These are phyloP conservation scores for Synergus japonicus DNA, from an alignment of 2,888 invertebrate genomes.

Conservation along the genomic window DNA sequence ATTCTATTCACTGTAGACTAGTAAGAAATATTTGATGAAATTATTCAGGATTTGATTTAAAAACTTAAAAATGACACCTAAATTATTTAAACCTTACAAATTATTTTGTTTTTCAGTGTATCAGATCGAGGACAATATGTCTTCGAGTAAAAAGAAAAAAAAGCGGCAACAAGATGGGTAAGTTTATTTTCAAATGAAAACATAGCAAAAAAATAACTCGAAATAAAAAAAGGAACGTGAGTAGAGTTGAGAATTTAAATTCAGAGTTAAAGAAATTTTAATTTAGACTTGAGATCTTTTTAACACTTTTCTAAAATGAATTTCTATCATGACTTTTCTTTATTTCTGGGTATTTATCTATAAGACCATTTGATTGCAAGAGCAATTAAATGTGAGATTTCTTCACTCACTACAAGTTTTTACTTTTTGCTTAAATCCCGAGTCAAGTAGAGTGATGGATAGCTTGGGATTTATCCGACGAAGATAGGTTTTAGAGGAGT, in stretches of 20 bases:
- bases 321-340: background rate
- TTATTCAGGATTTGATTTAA: background rate
- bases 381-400: background rate
- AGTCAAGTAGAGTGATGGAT: background rate
- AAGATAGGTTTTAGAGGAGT: background rate
- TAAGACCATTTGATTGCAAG: background rate
- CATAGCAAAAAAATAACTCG: background rate
- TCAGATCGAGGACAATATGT: conserved; percentile 96
- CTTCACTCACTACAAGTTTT: background rate
- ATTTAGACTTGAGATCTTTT: background rate
- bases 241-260: background rate
- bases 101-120: conserved; percentile 85
- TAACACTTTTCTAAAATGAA: background rate
- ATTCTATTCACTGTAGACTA: conserved; percentile 60
- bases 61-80: background rate
- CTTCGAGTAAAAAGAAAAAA: conserved; percentile 90
- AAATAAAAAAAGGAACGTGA: background rate
- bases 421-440: background rate
- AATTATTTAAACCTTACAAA: background rate
- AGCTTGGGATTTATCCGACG: background rate
- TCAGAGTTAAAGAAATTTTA: background rate
- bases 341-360: conserved; percentile 1
- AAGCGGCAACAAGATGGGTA: conserved; percentile 91
- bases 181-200: conserved; percentile 78
- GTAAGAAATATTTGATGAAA: background rate